Evolutionary conservation across 92 coral and sea anemone species (phyloP).

Genomic region (Epizoanthus rinbou): DNA sequence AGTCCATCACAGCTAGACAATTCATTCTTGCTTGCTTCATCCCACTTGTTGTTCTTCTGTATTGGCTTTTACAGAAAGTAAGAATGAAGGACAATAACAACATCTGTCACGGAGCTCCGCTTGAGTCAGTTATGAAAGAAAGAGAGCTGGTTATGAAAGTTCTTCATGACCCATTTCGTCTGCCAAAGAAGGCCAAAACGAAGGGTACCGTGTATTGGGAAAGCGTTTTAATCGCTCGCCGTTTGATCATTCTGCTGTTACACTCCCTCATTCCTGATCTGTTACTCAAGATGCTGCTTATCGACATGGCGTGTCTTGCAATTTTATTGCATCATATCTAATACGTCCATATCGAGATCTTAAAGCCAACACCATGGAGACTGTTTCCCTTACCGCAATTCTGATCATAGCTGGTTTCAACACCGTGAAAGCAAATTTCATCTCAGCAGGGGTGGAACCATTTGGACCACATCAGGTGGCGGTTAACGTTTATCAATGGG

Average conservation of each 20-base stretch:
- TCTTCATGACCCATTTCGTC: background rate
- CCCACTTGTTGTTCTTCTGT: background rate
- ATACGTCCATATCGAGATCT: constrained; percentile 32
- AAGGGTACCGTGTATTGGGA: constrained; percentile 43
- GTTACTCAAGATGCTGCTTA: constrained; percentile 15
- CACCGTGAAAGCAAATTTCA: constrained; percentile 56
- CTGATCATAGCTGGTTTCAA: constrained; percentile 40
- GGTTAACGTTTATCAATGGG: constrained; percentile 24
- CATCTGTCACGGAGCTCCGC: background rate
- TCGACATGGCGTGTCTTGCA: constrained; percentile 35
- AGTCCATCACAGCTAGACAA: background rate
- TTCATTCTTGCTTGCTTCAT: background rate
- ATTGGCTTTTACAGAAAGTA: background rate
- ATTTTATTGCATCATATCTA: constrained; percentile 38
- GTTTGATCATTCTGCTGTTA: constrained; percentile 8
- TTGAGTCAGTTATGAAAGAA: background rate
- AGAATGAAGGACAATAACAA: background rate
- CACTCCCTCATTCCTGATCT: background rate
- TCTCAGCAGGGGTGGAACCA: constrained; percentile 40
- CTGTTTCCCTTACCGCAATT: constrained; percentile 25
- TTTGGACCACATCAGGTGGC: constrained; percentile 42
- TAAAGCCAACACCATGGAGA: constrained; percentile 42
- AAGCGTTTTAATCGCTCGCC: constrained; percentile 44
- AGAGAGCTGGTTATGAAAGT: background rate
- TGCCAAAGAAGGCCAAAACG: background rate